A percentile compares a stretch with the other conserved stretches of the same genome.
Evolutionary conservation across 2,797 vertebrate species (phyloP).

Genomic region (Phoxinus dragarum): DNA sequence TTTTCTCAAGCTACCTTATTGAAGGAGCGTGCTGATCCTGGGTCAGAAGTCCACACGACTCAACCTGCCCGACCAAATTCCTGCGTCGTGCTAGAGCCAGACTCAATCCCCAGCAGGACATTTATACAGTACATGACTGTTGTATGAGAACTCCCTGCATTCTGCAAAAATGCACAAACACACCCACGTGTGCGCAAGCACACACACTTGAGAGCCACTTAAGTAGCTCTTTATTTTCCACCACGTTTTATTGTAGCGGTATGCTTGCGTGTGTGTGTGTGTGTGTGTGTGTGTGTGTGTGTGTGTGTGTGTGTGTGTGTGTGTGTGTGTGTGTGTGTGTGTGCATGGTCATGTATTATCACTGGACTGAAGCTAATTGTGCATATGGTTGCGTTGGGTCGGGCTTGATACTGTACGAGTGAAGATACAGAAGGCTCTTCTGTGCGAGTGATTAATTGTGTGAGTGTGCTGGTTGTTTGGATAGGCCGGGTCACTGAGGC

Average conservation of each 20-base stretch:
- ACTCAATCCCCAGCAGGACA: conserved; percentile 39
- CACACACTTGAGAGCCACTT: not conserved
- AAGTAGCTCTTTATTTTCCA: conserved; percentile 27
- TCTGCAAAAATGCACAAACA: conserved; percentile 40
- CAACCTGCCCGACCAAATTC: conserved; percentile 52
- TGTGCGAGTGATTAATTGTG: conserved; percentile 59
- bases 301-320: not conserved
- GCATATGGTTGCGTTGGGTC: not conserved
- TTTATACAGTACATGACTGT: conserved; percentile 57
- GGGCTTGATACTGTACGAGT: conserved; percentile 34
- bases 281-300: not conserved
- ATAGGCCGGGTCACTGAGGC: conserved; percentile 58
- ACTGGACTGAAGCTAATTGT: conserved; percentile 34
- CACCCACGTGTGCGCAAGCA: conserved; percentile 27
- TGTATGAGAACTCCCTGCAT: conserved; percentile 34
- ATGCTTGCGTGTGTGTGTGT: not conserved
- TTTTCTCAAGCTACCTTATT: not conserved
- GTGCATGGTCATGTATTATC: conserved; percentile 25
- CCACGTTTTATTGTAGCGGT: conserved; percentile 1
- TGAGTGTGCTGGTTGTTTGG: conserved; percentile 61
- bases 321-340: not conserved
- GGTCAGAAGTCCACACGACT: conserved; percentile 25
- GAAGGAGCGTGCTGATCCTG: not conserved
- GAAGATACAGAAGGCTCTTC: conserved; percentile 47
- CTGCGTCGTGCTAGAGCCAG: conserved; percentile 44